Evolutionary conservation across 2,888 invertebrate species (phyloP), one percentile per base, ranked within the genome.

Genomic region (Cyaniris semiargus): DNA sequence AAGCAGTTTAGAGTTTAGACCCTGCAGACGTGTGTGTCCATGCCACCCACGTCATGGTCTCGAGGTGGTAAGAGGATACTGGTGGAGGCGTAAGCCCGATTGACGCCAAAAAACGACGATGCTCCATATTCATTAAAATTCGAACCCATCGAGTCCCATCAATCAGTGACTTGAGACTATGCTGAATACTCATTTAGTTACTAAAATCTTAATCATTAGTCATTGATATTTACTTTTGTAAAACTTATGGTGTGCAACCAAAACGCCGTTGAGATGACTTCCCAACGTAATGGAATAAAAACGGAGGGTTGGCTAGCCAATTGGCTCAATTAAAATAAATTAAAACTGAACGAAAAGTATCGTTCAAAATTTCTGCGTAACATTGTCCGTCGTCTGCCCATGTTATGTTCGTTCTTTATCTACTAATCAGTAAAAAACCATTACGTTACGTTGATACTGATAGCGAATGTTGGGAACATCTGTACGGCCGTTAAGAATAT

Each of bases 391-490:
- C 21, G 60, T 23, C 34, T 34, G 44, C 44, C 27, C 27, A 10
- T 31, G 66, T 27, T 6, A 66, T 27, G 13, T 18, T 53, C 53
- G 15, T 15, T 8, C 27, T 66, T 21, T 66, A 66, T 66, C 66
- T 27, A 27, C 27, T 15, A 66, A 66, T 66, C 27, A 66, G 15
- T 27, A 66, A 44, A 71, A 27, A 23, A 74, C 74, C 53, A 27
- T 53, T 23, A 74, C 48, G 53, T 53, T 53, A 74, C 23, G 23
- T 23, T 23, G 74, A 74, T 74, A 74, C 15, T 23, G 74, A 74
- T 74, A 74, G 48, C 48, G 5, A 74, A 74, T 27, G 23, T 18
- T 53, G 48, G n/a, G 38, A 74, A 74, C 74, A 74, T 74, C 74
- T 74, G 74, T 74, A 74, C 48, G 15, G 27, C 74, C 23, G 48